phyloP scores from a whole-genome alignment of 2,113 vertebrate genomes.

The Hipposideros armiger region DNA sequence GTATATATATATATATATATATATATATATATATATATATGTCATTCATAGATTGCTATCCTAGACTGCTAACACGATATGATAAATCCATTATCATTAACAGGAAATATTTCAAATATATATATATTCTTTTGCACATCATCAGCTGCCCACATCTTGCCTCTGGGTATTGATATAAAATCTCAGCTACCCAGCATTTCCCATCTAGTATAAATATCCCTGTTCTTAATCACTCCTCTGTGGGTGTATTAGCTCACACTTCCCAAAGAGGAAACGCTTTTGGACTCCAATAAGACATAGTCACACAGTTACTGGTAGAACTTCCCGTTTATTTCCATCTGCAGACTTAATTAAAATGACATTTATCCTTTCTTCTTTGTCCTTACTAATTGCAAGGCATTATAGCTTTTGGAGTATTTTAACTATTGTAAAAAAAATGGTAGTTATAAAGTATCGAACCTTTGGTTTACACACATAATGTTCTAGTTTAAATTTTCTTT shows the following conservation, averaged over 20 bases:
- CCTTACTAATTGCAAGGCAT: constrained; percentile 17
- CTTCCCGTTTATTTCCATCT: constrained; percentile 50
- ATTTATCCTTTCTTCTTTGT: constrained; percentile 46
- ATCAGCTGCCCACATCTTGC: constrained; percentile 69
- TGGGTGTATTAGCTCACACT: constrained; percentile 76
- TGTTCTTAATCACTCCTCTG: constrained; percentile 69
- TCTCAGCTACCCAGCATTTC: constrained; percentile 60
- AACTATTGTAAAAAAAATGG: not conserved
- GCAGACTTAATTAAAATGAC: constrained; percentile 61
- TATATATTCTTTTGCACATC: constrained; percentile 64
- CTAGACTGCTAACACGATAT: constrained; percentile 32
- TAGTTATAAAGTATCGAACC: not conserved
- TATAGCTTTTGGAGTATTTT: constrained; percentile 40
- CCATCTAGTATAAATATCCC: constrained; percentile 74
- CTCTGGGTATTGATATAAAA: constrained; percentile 71
- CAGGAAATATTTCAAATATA: constrained; percentile 37
- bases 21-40: not conserved
- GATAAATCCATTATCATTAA: constrained; percentile 46
- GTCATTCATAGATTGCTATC: not conserved
- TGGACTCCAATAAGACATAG: constrained; percentile 65
- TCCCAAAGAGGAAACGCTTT: constrained; percentile 77
- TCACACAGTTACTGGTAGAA: constrained; percentile 69
- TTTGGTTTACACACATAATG: not conserved
- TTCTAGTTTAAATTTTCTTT: constrained; percentile 35
- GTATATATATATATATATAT: not conserved